Evolutionary conservation across 92 coral and sea anemone genomes (phyloP), one percentile per base, ranked within the genome.

Genomic region (Porites divaricata): DNA sequence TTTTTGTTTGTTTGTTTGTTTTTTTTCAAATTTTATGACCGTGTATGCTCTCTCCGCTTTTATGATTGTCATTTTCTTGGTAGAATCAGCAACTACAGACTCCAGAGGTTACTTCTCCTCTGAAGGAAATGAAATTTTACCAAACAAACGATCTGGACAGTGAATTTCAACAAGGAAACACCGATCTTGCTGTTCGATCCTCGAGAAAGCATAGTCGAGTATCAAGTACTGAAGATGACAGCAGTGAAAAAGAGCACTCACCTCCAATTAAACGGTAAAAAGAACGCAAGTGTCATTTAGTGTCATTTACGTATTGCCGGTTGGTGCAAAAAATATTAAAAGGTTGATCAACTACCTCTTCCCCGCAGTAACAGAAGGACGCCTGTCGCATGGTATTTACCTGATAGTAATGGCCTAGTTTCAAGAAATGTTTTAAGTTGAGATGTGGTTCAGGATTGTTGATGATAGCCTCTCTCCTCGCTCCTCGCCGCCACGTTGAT

Each of bases 181-280:
- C 17, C 12, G 76, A 70, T 49, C 64, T 35, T 19, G 57, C 76
- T n/a, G 25, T 80, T 11, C 76, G 16, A 80, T 54, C 68, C 2
- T n/a, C 22, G 67, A 76, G n/a, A 22, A 70, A 57, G 67, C 67
- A 68, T 69, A 68, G 76, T 4, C 68, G 54, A 35, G 51, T 35
- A 1, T 68, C 67, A 20, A 80, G 76, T 69, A 69, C 76, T 57
- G 85, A 80, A 1, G 76, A 80, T 26, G 85, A 80, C 21, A 65
- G 13, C 24, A 56, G 59, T 1, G 80, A 76, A 28, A 24, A 77
- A 1, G 51, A 65, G 20, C 10, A 28, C 8, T 41, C 45, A 8
- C 6, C 2, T 15, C 59, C 13, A 54, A 54, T 54, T 54, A 54
- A 54, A 54, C 59, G 59, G 59, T 54, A 54, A 54, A 54, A 54